Conservation (phyloP, 2,888 invertebrate species). For the Aleiodes alternator region DNA sequence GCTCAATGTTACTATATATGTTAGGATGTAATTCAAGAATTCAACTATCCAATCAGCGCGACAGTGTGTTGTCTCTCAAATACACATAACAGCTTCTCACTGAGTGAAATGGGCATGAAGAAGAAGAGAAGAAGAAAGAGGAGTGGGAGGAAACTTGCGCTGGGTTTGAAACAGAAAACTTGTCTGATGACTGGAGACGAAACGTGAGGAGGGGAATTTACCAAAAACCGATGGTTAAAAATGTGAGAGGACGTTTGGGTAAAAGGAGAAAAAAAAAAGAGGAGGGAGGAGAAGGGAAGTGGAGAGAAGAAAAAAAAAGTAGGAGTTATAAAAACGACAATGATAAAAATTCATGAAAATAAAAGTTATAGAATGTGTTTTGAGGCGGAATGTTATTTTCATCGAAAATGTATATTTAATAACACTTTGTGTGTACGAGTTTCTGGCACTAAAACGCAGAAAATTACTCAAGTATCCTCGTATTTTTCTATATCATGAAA, state of each 20-base stretch:
- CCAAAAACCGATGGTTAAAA: constrained; percentile 16
- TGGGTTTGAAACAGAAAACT: constrained; percentile 7
- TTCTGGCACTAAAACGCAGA: not conserved
- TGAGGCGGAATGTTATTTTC: no score
- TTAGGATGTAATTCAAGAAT: constrained; percentile 66
- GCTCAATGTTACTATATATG: constrained; percentile 59
- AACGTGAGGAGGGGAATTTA: not conserved
- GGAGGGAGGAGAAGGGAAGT: no score
- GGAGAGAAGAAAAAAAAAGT: not conserved
- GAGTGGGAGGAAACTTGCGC: constrained; percentile 41
- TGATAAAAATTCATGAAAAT: not conserved
- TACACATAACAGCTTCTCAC: constrained; percentile 9
- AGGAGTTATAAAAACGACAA: not conserved
- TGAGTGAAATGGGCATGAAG: constrained; percentile 3
- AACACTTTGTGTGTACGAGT: not conserved
- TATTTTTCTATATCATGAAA: not conserved
- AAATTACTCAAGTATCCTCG: not conserved
- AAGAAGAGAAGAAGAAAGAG: not conserved
- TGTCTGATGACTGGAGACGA: constrained; percentile 21
- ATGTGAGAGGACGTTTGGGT: not conserved
- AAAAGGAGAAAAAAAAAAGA: not conserved
- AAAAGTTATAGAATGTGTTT: not conserved
- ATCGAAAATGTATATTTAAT: constrained; percentile 21
- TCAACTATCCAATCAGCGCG: constrained; percentile 63
- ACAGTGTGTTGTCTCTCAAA: constrained; percentile 42